Evolutionary conservation across 2,888 invertebrate species (phyloP), one percentile per base, ranked within the genome.

Genomic region (Polydrusus cervinus): DNA sequence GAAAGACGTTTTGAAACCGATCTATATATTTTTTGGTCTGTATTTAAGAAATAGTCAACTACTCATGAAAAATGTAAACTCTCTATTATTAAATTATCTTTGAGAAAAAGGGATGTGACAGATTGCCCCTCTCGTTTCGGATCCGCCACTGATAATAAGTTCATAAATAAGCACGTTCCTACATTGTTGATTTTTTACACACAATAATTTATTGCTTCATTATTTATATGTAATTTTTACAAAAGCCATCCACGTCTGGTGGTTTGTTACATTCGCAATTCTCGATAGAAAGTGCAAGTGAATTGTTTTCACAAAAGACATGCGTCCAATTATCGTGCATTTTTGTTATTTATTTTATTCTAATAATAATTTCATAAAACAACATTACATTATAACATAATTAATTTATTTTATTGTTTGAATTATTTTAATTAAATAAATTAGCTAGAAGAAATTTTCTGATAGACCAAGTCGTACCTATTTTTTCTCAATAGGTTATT

Each of bases 211-310:
- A 20, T 20, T 51, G 11, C 51, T 18, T 47, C n/a, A 20, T 51
- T 51, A 20, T 20, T 51, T 51, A 20, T 20, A 51, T n/a, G n/a
- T 51, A 51, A 20, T n/a, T 51, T 51, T 51, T 18, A 10, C 20
- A 51, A 10, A 51, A 20, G 20, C 14, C n/a, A 10, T 3, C 2
- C 51, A 51, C n/a, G n/a, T 45, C 45, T 45, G 1, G 8, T 5
- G 6, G 14, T 45, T n/a, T n/a, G 5, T 5, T 45, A 45, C 45
- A 25, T 25, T 25, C 5, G 5, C 25, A 45, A 45, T 13, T 47
- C 14, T 1, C 51, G 18, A n/a, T 51, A 51, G 51, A 51, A 51
- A 51, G 51, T 51, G 11, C 14, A 47, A 47, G 51, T 51, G 10
- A 11, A 18, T 9, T 51, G 11, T 51, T 51, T 18, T 18, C 51